Conservation (phyloP, 2,888 invertebrate genomes). For the Eupelmus urozonus region DNA sequence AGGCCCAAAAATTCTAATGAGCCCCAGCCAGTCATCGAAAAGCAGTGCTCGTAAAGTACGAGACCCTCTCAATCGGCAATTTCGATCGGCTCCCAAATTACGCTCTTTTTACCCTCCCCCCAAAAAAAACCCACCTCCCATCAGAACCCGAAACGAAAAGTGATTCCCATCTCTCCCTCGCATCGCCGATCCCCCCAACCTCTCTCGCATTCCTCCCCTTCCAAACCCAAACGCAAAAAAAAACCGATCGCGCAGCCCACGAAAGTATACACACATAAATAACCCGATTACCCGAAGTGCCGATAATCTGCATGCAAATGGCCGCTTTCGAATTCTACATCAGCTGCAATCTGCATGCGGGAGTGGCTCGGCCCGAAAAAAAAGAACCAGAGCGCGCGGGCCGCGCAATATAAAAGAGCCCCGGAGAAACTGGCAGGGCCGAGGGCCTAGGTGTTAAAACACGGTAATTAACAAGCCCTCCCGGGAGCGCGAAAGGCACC, state of each 20-base stretch:
- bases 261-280: slow-evolving; percentile 57
- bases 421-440: slow-evolving; percentile 29
- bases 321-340: slow-evolving; percentile 33
- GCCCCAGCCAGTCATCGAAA: not conserved
- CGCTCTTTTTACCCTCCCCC: not conserved
- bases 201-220: slow-evolving; percentile 16
- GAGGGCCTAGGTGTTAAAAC: slow-evolving; percentile 75
- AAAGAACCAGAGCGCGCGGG: not conserved
- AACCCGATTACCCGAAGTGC: slow-evolving; percentile 56
- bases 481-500: slow-evolving; percentile 63
- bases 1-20: too few relatives aligned
- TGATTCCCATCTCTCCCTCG: slow-evolving; percentile 20
- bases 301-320: slow-evolving; percentile 59
- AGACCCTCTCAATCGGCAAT: slow-evolving; percentile 34
- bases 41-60: slow-evolving; percentile 42
- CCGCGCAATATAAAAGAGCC: slow-evolving; percentile 3
- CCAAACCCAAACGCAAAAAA: not conserved
- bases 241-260: not conserved
- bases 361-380: slow-evolving; percentile 3
- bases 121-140: not conserved
- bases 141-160: slow-evolving; percentile 2
- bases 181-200: too few relatives aligned
- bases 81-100: slow-evolving; percentile 48
- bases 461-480: slow-evolving; percentile 77
- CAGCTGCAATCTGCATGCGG: slow-evolving; percentile 37